Evolutionary conservation across 1,140 invertebrate species (phyloP).

Genomic region (Neodiprion pinetum): DNA sequence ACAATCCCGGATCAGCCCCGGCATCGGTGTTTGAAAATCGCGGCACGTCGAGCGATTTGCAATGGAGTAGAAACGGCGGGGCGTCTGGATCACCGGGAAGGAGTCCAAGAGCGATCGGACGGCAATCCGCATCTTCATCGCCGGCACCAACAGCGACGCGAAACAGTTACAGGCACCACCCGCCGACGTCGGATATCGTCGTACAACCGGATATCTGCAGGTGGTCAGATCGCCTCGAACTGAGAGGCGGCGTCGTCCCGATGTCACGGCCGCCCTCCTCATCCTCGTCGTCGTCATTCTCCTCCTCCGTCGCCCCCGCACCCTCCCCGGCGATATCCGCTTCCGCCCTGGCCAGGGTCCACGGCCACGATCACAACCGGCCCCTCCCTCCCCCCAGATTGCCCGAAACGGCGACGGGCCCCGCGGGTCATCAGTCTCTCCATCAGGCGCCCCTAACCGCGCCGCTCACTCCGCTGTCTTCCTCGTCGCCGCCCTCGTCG

Average conservation of each 20-base stretch:
- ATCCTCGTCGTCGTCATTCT: constrained; percentile 37
- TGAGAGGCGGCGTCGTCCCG: constrained; percentile 45
- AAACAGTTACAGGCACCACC: constrained; percentile 27
- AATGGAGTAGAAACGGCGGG: constrained; percentile 48
- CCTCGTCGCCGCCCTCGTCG: constrained; percentile 40
- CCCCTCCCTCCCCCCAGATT: constrained; percentile 58
- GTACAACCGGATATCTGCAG: constrained; percentile 26
- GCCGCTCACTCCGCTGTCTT: constrained; percentile 49
- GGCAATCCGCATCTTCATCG: constrained; percentile 32
- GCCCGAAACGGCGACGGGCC: constrained; percentile 32
- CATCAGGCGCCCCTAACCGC: constrained; percentile 49
- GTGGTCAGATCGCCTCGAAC: constrained; percentile 44
- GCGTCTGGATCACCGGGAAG: constrained; percentile 39
- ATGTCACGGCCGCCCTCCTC: constrained; percentile 56
- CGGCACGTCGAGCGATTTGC: constrained; percentile 13
- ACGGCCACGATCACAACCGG: constrained; percentile 52
- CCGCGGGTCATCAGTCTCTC: constrained; percentile 12
- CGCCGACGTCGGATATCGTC: constrained; percentile 23
- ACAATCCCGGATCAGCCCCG: constrained; percentile 15
- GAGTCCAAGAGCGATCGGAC: constrained; percentile 18
- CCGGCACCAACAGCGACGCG: constrained; percentile 25
- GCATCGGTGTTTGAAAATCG: not conserved
- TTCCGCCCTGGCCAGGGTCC: constrained; percentile 42
- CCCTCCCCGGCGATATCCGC: constrained; percentile 53
- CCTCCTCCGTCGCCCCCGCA: constrained; percentile 40